phyloP scores from a whole-genome alignment of 2,113 vertebrate genomes.

The Hyperopisus bebe region DNA sequence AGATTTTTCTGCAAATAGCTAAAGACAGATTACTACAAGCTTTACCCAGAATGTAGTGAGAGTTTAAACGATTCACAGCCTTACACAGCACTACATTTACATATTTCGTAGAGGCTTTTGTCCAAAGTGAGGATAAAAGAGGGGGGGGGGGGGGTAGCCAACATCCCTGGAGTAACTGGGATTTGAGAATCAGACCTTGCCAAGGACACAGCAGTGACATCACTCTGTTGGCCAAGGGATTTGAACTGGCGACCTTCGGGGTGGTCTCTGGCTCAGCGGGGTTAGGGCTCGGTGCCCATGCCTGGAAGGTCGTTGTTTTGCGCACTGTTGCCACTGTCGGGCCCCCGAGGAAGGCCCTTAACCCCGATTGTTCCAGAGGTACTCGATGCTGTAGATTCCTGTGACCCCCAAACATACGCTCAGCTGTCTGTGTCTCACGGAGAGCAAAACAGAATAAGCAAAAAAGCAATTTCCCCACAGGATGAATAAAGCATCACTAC shows the following conservation, averaged over 20 bases:
- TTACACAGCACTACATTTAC: neutral
- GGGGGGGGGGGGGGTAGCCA: neutral
- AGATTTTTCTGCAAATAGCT: neutral
- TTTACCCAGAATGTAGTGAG: neutral
- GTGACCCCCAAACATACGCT: neutral
- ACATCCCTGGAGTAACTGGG: neutral
- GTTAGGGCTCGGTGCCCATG: neutral
- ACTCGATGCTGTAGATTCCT: neutral
- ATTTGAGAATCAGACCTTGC: neutral
- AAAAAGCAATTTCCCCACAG: neutral
- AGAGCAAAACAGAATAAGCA: neutral
- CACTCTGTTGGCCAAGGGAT: neutral
- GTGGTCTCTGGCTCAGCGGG: neutral
- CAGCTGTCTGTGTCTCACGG: neutral
- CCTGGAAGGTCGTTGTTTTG: neutral
- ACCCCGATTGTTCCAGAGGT: neutral
- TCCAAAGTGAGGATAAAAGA: neutral
- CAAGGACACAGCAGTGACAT: neutral
- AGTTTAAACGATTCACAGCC: neutral
- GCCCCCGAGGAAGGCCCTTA: neutral
- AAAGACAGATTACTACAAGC: neutral
- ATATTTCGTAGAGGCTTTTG: neutral
- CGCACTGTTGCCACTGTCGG: neutral
- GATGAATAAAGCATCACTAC: neutral
- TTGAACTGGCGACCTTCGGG: neutral